phyloP scores from a whole-genome alignment of 2,888 invertebrate genomes.

The Proisotoma minuta region DNA sequence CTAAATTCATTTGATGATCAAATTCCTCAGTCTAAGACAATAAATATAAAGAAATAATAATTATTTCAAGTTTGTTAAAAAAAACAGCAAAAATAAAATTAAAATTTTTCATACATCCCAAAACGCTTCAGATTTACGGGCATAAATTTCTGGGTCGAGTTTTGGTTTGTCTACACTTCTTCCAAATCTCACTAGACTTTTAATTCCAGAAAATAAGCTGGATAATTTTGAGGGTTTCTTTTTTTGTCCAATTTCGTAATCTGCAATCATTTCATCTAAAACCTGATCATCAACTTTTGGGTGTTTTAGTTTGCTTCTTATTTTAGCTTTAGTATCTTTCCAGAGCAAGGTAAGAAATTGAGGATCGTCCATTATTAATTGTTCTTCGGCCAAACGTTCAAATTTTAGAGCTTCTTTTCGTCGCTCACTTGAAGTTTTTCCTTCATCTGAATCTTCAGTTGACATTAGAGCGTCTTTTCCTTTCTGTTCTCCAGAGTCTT shows the following conservation, averaged over 20 bases:
- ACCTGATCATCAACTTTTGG: not conserved
- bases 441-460: not conserved
- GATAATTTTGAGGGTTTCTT: not conserved
- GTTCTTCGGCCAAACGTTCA: slow-evolving; percentile 31
- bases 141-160: not conserved
- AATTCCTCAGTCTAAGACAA: slow-evolving; percentile 23
- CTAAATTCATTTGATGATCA: slow-evolving; percentile 28
- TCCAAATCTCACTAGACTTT: slow-evolving; percentile 24
- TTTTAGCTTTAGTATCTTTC: slow-evolving; percentile 9
- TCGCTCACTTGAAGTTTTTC: not conserved
- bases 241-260: not conserved
- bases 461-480: slow-evolving; percentile 23
- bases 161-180: slow-evolving; percentile 13
- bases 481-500: not conserved
- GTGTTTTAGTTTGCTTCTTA: slow-evolving; percentile 6
- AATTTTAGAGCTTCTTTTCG: slow-evolving; percentile 20
- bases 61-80: not conserved
- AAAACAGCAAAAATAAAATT: not conserved
- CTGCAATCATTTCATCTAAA: not conserved
- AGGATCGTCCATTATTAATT: slow-evolving; percentile 28
- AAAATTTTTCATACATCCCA: slow-evolving; percentile 5
- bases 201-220: slow-evolving; percentile 20
- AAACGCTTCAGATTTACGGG: not conserved
- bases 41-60: slow-evolving; percentile 7
- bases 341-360: slow-evolving; percentile 20